Conservation (phyloP, 2,113 vertebrate species). For the Hippocampus comes region DNA sequence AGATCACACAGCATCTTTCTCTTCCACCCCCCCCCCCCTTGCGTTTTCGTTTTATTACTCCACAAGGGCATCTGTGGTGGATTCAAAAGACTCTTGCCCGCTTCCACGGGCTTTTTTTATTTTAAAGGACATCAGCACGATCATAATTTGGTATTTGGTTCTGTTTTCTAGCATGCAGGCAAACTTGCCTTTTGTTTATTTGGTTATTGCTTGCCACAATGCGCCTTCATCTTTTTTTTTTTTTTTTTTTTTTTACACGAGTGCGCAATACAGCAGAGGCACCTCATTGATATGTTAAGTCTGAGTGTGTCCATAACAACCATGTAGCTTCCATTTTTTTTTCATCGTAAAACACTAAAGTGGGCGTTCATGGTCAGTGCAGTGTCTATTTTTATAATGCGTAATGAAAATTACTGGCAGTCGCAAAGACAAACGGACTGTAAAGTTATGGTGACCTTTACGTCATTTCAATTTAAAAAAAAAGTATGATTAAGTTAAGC, state of each 20-base stretch:
- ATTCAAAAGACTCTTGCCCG: background rate
- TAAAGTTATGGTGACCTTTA: background rate
- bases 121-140: background rate
- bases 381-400: background rate
- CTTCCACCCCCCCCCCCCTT: background rate
- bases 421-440: background rate
- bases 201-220: background rate
- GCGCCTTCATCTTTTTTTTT: background rate
- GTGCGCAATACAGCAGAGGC: background rate
- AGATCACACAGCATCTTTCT: background rate
- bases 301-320: slow-evolving; percentile 1
- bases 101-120: background rate
- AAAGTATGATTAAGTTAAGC: too few relatives aligned
- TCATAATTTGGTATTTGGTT: background rate
- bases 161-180: background rate
- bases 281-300: background rate
- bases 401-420: background rate
- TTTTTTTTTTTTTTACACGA: too few relatives aligned
- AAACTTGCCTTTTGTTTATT: background rate
- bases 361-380: background rate
- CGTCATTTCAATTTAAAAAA: too few relatives aligned
- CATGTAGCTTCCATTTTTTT: background rate
- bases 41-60: background rate
- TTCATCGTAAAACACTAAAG: background rate
- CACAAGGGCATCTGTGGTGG: background rate